These are phyloP conservation scores for Plusia festucae DNA, from an alignment of 2,888 invertebrate genomes.

Conservation along the genomic window DNA sequence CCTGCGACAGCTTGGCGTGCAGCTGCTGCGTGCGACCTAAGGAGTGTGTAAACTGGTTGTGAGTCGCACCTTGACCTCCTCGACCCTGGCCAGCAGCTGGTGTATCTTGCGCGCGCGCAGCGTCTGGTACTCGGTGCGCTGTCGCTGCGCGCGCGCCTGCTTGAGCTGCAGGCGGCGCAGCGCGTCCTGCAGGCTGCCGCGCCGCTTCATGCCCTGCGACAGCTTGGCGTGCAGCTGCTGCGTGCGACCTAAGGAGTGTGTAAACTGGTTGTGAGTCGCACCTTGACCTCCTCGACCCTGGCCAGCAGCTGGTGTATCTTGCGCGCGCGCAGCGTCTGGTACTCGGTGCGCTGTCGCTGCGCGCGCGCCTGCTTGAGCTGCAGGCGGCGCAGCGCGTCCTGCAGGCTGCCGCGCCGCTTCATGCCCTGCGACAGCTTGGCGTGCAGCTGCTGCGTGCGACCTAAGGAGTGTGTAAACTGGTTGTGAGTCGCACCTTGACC, in stretches of 20 bases:
- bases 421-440: too few relatives aligned
- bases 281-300: constrained; percentile 95
- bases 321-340: constrained; percentile 95
- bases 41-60: too few relatives aligned
- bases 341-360: constrained; percentile 94
- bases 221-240: constrained; percentile 98
- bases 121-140: constrained; percentile 94
- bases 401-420: too few relatives aligned
- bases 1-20: too few relatives aligned
- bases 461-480: too few relatives aligned
- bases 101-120: constrained; percentile 96
- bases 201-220: constrained; percentile 95
- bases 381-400: constrained; percentile 88
- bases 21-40: too few relatives aligned
- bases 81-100: constrained; percentile 95
- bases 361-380: constrained; percentile 98
- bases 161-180: constrained; percentile 95
- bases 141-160: constrained; percentile 96
- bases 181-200: constrained; percentile 95
- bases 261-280: too few relatives aligned
- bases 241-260: constrained; percentile 95
- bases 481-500: constrained; percentile 87
- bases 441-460: too few relatives aligned
- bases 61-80: constrained; percentile 91
- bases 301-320: constrained; percentile 95